phyloP scores from a whole-genome alignment of 1,140 invertebrate species.

The Mya arenaria region DNA sequence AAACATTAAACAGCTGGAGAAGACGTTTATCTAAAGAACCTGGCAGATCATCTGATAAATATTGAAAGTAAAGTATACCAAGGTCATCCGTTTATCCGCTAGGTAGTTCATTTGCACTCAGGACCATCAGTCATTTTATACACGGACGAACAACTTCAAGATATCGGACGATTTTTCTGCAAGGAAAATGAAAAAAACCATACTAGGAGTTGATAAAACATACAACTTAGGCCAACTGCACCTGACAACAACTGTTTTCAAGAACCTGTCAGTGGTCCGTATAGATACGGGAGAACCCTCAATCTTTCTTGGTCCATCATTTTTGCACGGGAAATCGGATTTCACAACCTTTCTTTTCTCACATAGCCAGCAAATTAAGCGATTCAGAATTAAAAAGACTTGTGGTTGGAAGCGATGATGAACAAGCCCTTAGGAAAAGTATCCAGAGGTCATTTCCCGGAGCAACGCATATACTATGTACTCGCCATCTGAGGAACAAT shows the following conservation, averaged over 20 bases:
- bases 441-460: not conserved
- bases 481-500: not conserved
- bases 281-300: not conserved
- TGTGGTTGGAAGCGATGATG: not conserved
- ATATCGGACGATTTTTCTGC: no score
- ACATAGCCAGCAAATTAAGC: not conserved
- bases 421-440: not conserved
- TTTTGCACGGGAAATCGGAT: conserved; percentile 8
- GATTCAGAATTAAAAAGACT: conserved; percentile 8
- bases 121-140: not conserved
- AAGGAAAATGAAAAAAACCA: no score
- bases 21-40: not conserved
- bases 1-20: not conserved
- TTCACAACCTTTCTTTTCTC: conserved; percentile 13
- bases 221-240: conserved; percentile 11
- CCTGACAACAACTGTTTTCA: not conserved
- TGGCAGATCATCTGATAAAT: not conserved
- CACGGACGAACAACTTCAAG: no score
- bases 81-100: not conserved
- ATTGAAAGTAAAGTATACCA: conserved; percentile 5
- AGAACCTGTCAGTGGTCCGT: not conserved
- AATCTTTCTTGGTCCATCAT: not conserved
- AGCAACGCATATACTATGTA: not conserved
- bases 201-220: conserved; percentile 22
- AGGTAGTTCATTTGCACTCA: not conserved